Evolutionary conservation across 2,888 invertebrate genomes (phyloP).

Genomic region (Bimastos eiseni): DNA sequence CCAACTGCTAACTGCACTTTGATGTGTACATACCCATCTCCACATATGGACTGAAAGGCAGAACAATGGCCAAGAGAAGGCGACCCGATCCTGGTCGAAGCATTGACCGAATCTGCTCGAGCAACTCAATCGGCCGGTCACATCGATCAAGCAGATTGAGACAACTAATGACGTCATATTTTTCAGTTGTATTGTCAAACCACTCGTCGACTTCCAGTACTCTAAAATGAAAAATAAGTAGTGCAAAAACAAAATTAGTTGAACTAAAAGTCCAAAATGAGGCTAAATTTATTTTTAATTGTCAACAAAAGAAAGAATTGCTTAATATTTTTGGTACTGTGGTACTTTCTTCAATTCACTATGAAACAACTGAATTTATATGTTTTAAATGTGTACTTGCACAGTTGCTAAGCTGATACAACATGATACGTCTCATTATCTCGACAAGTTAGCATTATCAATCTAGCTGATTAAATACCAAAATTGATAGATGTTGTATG

Average conservation of each 20-base stretch:
- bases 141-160: slow-evolving; percentile 93
- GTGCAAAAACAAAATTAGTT: not conserved
- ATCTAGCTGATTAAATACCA: too few relatives aligned
- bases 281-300: not conserved
- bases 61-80: slow-evolving; percentile 80
- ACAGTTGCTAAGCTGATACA: too few relatives aligned
- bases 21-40: slow-evolving; percentile 67
- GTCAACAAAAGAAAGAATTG: not conserved
- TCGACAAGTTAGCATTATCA: too few relatives aligned
- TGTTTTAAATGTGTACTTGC: too few relatives aligned
- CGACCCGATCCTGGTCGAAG: slow-evolving; percentile 72
- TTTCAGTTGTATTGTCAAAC: slow-evolving; percentile 59
- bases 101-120: slow-evolving; percentile 74
- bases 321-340: not conserved
- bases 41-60: slow-evolving; percentile 92
- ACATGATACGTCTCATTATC: too few relatives aligned
- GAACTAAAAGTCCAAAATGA: not conserved
- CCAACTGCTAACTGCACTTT: too few relatives aligned
- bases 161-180: slow-evolving; percentile 81
- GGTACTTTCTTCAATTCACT: too few relatives aligned
- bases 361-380: too few relatives aligned
- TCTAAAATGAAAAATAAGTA: slow-evolving; percentile 30
- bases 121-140: slow-evolving; percentile 77
- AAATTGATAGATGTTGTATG: too few relatives aligned
- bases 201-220: slow-evolving; percentile 72